Evolutionary conservation across 1,140 invertebrate genomes (phyloP), one percentile per base, ranked within the genome.

Genomic region (Bombus huntii): DNA sequence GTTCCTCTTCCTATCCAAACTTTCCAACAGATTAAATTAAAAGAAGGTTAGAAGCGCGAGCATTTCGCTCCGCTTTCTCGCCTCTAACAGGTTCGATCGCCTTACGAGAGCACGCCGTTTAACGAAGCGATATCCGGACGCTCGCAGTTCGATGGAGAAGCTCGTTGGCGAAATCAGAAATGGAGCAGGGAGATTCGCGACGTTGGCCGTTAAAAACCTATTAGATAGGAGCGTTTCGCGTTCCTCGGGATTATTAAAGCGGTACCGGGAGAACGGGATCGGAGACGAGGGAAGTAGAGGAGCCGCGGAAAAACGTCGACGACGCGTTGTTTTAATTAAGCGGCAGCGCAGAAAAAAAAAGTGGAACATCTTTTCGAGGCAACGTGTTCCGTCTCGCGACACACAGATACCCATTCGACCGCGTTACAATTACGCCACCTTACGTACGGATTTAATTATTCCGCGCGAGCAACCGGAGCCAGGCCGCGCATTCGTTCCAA

Each of bases 391-490:
- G 39, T 74, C 77, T 39, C 77, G 76, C 25, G 81, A 42, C 71
- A 84, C 42, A 12, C 39, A 31, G 71, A 59, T 44, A 76, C 25
- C 73, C n/a, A 75, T 87, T 85, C 44, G 59, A 25, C 10, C 66
- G 34, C 57, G 62, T 66, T 25, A n/a, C 88, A 87, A 90, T 89
- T 89, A 89, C 72, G 88, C 82, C 68, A 59, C 34, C 82, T 89
- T 87, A 80, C 75, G 74, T 59, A 42, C 42, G 82, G 87, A 90
- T 90, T 76, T 85, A 90, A 90, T 90, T 87, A 84, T 89, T 81
- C 74, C 13, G 31, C 75, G 44, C 65, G 62, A 53, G 53, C 37
- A 34, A 44, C 72, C 44, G 13, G 34, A 28, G 37, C 13, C 25
- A 31, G 62, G 37, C 57, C 76, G 70, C 66, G 25, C 22, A 18